These are phyloP conservation scores for Phyllotreta striolata DNA, from an alignment of 2,888 invertebrate species.

Conservation along the genomic window DNA sequence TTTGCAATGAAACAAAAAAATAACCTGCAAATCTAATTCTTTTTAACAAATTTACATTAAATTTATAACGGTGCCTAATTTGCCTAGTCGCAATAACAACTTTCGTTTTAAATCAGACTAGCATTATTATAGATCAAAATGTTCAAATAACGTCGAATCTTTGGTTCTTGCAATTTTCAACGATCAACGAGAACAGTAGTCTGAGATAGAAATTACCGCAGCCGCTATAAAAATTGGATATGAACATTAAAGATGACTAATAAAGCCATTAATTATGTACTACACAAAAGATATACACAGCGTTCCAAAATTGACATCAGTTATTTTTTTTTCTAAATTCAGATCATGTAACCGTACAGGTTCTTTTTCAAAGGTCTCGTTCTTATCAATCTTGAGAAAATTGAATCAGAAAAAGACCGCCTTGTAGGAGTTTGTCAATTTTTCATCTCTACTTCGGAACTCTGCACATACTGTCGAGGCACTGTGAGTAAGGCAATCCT, in stretches of 20 bases:
- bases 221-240: constrained; percentile 52
- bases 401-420: too few species aligned
- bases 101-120: too few species aligned
- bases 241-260: constrained; percentile 53
- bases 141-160: constrained; percentile 2
- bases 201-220: constrained; percentile 48
- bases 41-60: constrained; percentile 5
- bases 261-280: constrained; percentile 59
- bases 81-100: background rate
- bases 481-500: constrained; percentile 85
- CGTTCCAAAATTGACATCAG: constrained; percentile 12
- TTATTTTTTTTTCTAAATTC: constrained; percentile 2
- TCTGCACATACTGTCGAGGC: constrained; percentile 67
- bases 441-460: constrained; percentile 1
- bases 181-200: constrained; percentile 36
- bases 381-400: too few species aligned
- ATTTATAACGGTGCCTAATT: background rate
- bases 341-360: too few species aligned
- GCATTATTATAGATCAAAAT: too few species aligned
- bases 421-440: too few species aligned
- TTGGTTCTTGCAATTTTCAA: constrained; percentile 4
- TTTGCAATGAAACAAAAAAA: background rate
- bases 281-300: constrained; percentile 58
- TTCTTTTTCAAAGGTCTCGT: too few species aligned
- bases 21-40: constrained; percentile 2